Base-by-base conservation (phyloP, 2,797 vertebrate genomes). In the Lerista edwardsae region DNA sequence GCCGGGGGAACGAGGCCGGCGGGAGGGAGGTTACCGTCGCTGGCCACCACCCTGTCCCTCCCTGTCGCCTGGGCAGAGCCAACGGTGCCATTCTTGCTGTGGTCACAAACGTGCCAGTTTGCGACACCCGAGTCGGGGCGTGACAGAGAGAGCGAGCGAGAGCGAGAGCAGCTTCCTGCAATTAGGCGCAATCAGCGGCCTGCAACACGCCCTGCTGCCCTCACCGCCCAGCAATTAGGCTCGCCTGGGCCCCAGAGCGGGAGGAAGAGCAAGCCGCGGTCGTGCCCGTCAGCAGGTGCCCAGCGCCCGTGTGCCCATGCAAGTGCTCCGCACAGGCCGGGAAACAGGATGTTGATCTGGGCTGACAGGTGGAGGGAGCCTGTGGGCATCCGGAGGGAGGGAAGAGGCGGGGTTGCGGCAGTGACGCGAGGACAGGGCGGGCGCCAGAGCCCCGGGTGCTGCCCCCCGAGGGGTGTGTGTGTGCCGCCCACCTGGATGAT, bases 311-410 rank as follows among this genome's bases (percentile, higher is more conserved):
- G 75, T 86, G 71, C 59, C 74, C n/a, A 55, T 57, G 55, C 74
- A 59, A 75, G 31, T 55, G 23, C 12, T 39, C 15, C 19, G 21
- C 6, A 44, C 59, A 3, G 61, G 47, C 47, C 15, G 88, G 72
- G 86, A 91, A 92, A 84, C 36, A 82, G 44, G 77, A 19, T 80
- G 75, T 84, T 62, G 31, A 6, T 68, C 59, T 84, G 88, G 21
- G 31, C 72, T 75, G 79, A 71, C 1, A 1, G 27, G 62, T 0
- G 61, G 78, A 82, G 51, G 11, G 34, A 36, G 61, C 72, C 67
- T 1, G 72, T 3, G 57, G 61, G 1, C 73, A 0, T 21, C 74
- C 1, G 74, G 57, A 34, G 3, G 44, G 57, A 9, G 55, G 3
- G 51, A 55, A 2, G 29, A n/a, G n/a, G n/a, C n/a, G n/a, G n/a